A percentile compares a stretch with the other conserved stretches of the same genome.
Conservation (phyloP, 2,113 vertebrate species). For the Siphamia tubifer region DNA sequence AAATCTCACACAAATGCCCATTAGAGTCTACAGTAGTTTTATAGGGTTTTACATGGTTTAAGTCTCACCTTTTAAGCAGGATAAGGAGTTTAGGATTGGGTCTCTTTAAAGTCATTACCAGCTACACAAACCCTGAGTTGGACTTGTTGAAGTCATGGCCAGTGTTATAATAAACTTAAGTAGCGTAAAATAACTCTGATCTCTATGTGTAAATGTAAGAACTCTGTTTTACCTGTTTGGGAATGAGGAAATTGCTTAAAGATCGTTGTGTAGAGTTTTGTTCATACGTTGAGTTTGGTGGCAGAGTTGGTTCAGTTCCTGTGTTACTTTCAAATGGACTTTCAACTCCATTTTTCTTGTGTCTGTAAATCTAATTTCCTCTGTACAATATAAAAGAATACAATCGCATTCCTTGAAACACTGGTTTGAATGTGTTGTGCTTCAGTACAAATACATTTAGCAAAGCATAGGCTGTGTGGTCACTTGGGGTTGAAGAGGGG, state of each 20-base stretch:
- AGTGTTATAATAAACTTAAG: not conserved
- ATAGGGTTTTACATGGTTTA: conserved; percentile 34
- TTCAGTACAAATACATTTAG: conserved; percentile 7
- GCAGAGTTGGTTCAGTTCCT: not conserved
- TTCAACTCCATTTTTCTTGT: not conserved
- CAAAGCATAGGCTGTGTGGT: conserved; percentile 1
- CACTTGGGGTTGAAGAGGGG: conserved; percentile 9
- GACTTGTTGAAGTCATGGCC: not conserved
- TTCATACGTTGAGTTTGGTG: too few species aligned
- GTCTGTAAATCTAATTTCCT: conserved; percentile 29
- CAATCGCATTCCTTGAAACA: conserved; percentile 16
- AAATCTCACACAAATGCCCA: not conserved
- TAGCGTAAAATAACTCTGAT: not conserved
- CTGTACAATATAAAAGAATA: conserved; percentile 6
- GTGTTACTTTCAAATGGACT: not conserved
- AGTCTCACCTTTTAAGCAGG: conserved; percentile 41
- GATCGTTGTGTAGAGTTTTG: not conserved
- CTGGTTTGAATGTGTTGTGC: not conserved
- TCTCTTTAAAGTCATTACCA: conserved; percentile 15
- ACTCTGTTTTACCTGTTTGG: not conserved
- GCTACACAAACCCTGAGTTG: too few species aligned
- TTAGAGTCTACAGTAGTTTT: conserved; percentile 20
- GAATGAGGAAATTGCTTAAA: conserved; percentile 5
- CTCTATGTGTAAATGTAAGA: not conserved
- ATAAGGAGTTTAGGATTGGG: conserved; percentile 51